Evolutionary conservation across 2,888 invertebrate species (phyloP), one percentile per base, ranked within the genome.

Genomic region (Aphodius sticticus): DNA sequence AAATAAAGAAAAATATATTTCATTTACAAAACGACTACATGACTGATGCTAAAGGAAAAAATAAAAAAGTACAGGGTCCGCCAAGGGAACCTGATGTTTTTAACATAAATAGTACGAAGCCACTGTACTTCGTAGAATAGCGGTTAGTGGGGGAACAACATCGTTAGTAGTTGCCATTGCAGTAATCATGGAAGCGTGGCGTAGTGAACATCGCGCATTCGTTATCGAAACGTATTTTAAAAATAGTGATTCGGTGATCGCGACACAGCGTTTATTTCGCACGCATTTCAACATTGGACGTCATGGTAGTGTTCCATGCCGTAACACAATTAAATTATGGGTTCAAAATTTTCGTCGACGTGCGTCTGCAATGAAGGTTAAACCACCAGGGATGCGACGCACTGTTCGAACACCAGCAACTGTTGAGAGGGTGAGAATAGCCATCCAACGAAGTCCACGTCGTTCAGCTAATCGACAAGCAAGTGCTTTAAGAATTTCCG

Each of bases 251-350:
- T 72, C 36, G 35, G 71, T 77, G 77, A 38, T 71, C 71, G 69
- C 36, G 36, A 72, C 71, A 70, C 37, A 70, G n/a, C 37, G 35
- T 72, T 35, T 70, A 71, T 77, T 69, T 70, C 71, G 70, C 70
- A 77, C 77, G 77, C 72, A 77, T 77, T 71, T 77, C 72, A 77
- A 77, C 70, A 77, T 71, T 71, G 35, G 71, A 71, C 71, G 70
- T 77, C 70, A 70, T 71, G 69, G 77, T 77, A 72, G 5, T 77
- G 77, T 70, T 77, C 71, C 71, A 77, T 77, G 77, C 77, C 77
- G 71, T 77, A 77, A 77, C 77, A 77, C 77, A 77, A 71, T 77
- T 77, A 77, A 77, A 72, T 74, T 77, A 77, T 77, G 77, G 77
- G 36, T 71, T 77, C 70, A 77, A 77, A 70, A 72, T 77, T 77